Evolutionary conservation across 2,113 vertebrate genomes (phyloP).

Genomic region (Pachyramphus minor): DNA sequence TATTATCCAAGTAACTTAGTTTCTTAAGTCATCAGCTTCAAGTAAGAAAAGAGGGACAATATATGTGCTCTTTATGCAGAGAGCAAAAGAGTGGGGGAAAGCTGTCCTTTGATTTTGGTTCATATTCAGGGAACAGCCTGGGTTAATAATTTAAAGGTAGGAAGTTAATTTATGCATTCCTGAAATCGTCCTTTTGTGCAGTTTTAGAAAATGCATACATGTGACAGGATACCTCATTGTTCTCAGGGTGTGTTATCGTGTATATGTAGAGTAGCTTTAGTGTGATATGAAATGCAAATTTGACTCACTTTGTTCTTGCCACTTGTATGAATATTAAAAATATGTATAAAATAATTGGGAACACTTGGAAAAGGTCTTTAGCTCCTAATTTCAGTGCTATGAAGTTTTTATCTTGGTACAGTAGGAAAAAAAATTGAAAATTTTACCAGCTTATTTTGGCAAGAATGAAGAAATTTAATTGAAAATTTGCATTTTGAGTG

Average conservation of each 20-base stretch:
- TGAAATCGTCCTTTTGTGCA: constrained; percentile 63
- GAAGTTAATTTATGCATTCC: constrained; percentile 62
- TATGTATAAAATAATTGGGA: constrained; percentile 65
- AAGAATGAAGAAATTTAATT: constrained; percentile 33
- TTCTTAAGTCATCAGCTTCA: neutral
- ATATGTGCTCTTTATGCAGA: neutral
- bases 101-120: constrained; percentile 34
- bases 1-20: neutral
- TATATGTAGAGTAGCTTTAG: constrained; percentile 59
- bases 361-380: constrained; percentile 56
- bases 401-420: constrained; percentile 24
- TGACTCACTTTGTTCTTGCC: constrained; percentile 63
- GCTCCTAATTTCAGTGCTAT: constrained; percentile 39
- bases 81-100: neutral
- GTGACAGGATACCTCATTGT: constrained; percentile 66
- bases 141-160: constrained; percentile 66
- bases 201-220: constrained; percentile 54
- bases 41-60: neutral
- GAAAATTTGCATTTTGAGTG: constrained; percentile 56
- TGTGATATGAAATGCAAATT: constrained; percentile 66
- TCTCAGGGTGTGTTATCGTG: constrained; percentile 52
- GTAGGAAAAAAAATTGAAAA: constrained; percentile 24
- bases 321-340: constrained; percentile 73
- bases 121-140: constrained; percentile 35
- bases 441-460: constrained; percentile 10